phyloP scores from a whole-genome alignment of 2,113 vertebrate genomes.

The Mirza zaza region DNA sequence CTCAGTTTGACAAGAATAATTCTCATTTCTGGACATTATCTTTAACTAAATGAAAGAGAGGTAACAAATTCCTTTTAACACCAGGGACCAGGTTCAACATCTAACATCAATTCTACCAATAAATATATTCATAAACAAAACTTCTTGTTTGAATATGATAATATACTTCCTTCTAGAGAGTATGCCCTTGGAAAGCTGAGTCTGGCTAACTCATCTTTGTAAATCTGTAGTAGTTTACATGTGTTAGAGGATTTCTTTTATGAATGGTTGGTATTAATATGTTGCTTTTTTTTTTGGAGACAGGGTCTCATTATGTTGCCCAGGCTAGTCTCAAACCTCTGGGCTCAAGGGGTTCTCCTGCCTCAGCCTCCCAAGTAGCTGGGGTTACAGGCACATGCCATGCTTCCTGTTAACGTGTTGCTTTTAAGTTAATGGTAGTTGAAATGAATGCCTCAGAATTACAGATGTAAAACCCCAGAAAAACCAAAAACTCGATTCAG shows the following conservation, averaged over 20 bases:
- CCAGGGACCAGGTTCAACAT: conserved; percentile 26
- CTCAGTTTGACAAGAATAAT: neutral
- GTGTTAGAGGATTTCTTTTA: neutral
- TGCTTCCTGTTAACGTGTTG: neutral
- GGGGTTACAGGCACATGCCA: too few relatives aligned
- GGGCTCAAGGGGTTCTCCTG: too few relatives aligned
- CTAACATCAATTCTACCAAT: neutral
- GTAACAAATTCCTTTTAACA: conserved; percentile 29
- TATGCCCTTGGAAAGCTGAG: neutral
- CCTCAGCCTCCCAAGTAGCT: too few relatives aligned
- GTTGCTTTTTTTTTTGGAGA: too few relatives aligned
- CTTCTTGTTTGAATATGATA: neutral
- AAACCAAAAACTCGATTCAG: neutral
- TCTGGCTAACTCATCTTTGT: neutral
- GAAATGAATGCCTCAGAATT: conserved; percentile 10
- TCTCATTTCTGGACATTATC: neutral
- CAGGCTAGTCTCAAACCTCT: too few relatives aligned
- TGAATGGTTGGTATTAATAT: neutral
- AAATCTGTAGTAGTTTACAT: conserved; percentile 9
- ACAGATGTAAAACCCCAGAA: neutral
- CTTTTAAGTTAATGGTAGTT: neutral
- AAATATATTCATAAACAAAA: neutral
- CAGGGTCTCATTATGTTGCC: too few relatives aligned
- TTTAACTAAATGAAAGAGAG: conserved; percentile 32
- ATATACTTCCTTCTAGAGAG: conserved; percentile 12